phyloP scores from a whole-genome alignment of 1,140 invertebrate genomes.

The Apis mellifera region Amel_HAv3.1 CM009943.2:6481001-6481500 shows the following conservation, averaged over 20 bases:
- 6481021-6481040: too few species aligned
- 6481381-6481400: too few species aligned
- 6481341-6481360: conserved; percentile 27
- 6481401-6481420: neutral
- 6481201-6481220: neutral
- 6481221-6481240: conserved; percentile 13
- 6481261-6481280: neutral
- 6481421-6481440: neutral
- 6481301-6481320: too few species aligned
- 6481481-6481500: neutral
- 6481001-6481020: neutral
- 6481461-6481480: conserved; percentile 15
- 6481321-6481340: neutral
- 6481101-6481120: neutral
- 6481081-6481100: neutral
- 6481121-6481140: conserved; percentile 35
- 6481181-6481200: neutral
- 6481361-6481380: neutral
- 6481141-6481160: neutral
- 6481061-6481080: conserved; percentile 25
- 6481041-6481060: too few species aligned
- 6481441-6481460: conserved; percentile 24
- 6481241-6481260: neutral
- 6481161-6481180: too few species aligned
- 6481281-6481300: too few species aligned